Conservation (phyloP, 2,797 vertebrate species). For the Tauraco hartlaubi region DNA sequence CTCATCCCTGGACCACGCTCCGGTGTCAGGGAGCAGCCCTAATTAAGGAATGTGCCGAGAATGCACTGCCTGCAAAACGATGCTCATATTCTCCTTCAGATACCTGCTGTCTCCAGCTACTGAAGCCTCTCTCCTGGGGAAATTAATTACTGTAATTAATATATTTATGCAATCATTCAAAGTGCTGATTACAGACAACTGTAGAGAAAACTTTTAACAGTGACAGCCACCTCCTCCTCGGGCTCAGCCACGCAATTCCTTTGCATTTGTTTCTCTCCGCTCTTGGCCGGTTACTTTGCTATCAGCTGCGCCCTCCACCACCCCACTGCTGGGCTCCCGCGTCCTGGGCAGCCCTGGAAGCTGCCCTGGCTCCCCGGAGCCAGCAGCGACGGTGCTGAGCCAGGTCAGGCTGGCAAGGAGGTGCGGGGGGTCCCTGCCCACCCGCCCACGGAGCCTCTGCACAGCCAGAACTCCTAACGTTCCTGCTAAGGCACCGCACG, state of each 20-base stretch:
- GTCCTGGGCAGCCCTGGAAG: background rate
- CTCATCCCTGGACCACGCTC: background rate
- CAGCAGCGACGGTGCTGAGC: background rate
- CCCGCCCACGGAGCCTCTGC: background rate
- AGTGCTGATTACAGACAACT: conserved; percentile 28
- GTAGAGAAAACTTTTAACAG: conserved; percentile 10
- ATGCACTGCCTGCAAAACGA: background rate
- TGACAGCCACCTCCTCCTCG: background rate
- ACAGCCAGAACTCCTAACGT: rapidly evolving
- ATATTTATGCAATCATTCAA: conserved; percentile 42
- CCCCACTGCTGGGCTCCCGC: too few relatives aligned
- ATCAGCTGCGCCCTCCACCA: background rate
- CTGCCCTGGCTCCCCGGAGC: rapidly evolving
- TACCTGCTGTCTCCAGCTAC: conserved; percentile 36
- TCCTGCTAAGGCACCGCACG: rapidly evolving
- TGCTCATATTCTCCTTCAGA: background rate
- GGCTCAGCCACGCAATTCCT: background rate
- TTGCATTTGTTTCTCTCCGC: background rate
- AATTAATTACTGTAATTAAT: conserved; percentile 59
- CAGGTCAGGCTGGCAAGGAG: background rate
- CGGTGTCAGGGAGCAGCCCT: background rate
- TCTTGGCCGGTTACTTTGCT: background rate
- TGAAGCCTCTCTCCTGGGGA: background rate
- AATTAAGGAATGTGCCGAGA: background rate
- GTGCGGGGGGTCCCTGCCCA: background rate